Evolutionary conservation across 2,888 invertebrate genomes (phyloP), one percentile per base, ranked within the genome.

Genomic region (Nomada hirtipes): DNA sequence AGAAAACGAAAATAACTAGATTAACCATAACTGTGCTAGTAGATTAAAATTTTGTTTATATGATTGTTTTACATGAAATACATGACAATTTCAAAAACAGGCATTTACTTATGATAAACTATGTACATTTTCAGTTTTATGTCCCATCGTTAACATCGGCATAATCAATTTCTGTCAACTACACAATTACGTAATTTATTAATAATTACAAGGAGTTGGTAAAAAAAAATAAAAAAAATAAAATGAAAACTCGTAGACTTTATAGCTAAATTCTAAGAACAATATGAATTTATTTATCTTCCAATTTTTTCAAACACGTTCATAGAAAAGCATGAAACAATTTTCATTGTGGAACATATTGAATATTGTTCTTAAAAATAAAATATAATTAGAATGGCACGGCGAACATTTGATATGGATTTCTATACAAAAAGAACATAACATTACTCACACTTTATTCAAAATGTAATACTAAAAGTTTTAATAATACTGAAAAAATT

Each of bases 81-180:
- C 76, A 83, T 79, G 65, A 71, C 29, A 71, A 75, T 75, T 70
- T 70, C 44, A 50, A 73, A 82, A 82, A 84, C 69, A 76, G 65
- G 77, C 61, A n/a, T 75, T 83, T 78, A 65, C 80, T 83, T 75
- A 77, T 50, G 60, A 72, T 74, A 77, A 74, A 64, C 57, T 81
- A 83, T 84, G 26, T 84, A 85, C 77, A 85, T 61, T 76, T 67
- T 74, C 61, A 57, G 11, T 72, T 84, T 65, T n/a, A 73, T 65
- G 60, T 55, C n/a, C 78, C 61, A 67, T 60, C 20, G 11, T 47
- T 83, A 81, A 70, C 71, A 82, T 69, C 64, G 20, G 70, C 60
- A 26, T 70, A 60, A 65, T 73, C 29, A 61, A 64, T 61, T 61
- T 73, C 52, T 70, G 36, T 70, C 18, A 73, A 77, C 29, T 81